phyloP scores from a whole-genome alignment of 2,888 invertebrate species.

The Chelonus formosanus region DNA sequence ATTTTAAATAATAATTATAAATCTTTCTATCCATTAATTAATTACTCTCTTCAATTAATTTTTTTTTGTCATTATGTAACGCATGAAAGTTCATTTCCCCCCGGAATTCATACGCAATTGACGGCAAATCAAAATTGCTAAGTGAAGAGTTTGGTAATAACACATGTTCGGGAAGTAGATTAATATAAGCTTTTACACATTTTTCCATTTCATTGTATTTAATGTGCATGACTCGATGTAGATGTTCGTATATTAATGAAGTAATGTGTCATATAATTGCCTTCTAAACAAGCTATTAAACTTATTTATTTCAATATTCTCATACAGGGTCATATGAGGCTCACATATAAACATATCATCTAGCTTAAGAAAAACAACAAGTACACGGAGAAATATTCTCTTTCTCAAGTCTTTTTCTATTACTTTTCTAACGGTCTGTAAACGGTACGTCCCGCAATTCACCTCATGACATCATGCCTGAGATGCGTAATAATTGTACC shows the following conservation, averaged over 20 bases:
- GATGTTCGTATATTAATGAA: too few species aligned
- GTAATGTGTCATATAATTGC: too few species aligned
- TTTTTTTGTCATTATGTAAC: constrained; percentile 16
- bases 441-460: constrained; percentile 10
- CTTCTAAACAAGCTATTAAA: neutral
- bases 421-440: constrained; percentile 23
- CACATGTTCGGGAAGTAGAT: too few species aligned
- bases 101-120: constrained; percentile 4
- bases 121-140: constrained; percentile 10
- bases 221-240: too few species aligned
- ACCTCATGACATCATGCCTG: constrained; percentile 3
- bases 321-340: neutral
- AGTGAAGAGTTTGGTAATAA: neutral
- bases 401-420: constrained; percentile 15
- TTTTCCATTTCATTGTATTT: too few species aligned
- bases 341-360: neutral
- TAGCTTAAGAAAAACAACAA: neutral
- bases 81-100: constrained; percentile 14
- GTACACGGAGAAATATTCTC: constrained; percentile 1
- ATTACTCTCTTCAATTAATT: constrained; percentile 10
- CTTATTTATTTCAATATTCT: neutral
- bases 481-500: constrained; percentile 2
- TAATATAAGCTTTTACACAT: too few species aligned
- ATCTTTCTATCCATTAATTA: constrained; percentile 23
- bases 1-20: neutral